Conservation (phyloP, 2,113 vertebrate genomes). For the Panurus biarmicus region DNA sequence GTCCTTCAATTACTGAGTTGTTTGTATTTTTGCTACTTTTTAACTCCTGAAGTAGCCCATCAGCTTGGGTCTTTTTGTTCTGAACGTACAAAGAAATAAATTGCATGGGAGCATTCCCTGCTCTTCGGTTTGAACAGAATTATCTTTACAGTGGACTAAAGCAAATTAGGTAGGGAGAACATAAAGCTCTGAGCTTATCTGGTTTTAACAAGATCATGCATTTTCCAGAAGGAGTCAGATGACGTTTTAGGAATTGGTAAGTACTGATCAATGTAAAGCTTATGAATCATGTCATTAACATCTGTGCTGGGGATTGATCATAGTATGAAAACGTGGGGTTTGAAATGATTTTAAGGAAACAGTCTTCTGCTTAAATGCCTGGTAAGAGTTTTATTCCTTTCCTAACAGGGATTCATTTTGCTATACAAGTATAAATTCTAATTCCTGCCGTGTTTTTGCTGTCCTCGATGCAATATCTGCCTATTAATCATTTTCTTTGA, state of each 20-base stretch:
- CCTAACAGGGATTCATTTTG: neutral
- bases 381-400: neutral
- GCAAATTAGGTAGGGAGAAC: neutral
- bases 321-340: neutral
- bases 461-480: neutral
- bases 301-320: neutral
- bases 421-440: neutral
- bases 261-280: slow-evolving; percentile 4
- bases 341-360: neutral
- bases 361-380: neutral
- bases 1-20: neutral
- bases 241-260: slow-evolving; percentile 6
- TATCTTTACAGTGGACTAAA: neutral
- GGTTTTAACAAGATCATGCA: neutral
- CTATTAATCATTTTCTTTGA: neutral
- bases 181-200: neutral
- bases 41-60: neutral
- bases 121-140: neutral
- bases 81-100: neutral
- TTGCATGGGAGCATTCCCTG: neutral
- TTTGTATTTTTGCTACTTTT: neutral
- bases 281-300: neutral
- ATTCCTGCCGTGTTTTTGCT: neutral
- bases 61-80: neutral
- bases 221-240: slow-evolving; percentile 5